Conservation (phyloP, 2,888 invertebrate species). For the Acleris literana region DNA sequence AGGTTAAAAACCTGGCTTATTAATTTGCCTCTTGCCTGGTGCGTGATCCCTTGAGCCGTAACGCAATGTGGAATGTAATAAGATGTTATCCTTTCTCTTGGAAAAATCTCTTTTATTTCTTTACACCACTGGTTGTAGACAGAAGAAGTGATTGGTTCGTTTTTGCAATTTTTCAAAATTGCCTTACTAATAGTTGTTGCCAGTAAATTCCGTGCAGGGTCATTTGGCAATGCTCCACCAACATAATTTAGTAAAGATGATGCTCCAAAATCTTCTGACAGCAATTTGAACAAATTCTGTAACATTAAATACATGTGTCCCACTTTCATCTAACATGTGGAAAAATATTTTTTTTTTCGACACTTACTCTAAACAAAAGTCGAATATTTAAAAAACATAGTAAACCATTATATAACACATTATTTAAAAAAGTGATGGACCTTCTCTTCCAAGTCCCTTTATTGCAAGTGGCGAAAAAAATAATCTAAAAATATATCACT, state of each 20-base stretch:
- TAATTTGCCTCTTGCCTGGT: not conserved
- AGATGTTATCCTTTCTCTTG: slow-evolving; percentile 4
- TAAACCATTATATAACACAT: no score
- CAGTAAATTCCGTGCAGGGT: slow-evolving; percentile 1
- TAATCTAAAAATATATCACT: no score
- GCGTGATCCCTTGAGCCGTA: slow-evolving; percentile 1
- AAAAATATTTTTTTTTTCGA: no score
- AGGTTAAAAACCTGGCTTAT: slow-evolving; percentile 6
- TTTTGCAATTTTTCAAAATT: not conserved
- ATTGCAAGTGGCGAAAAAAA: no score
- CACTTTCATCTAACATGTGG: no score
- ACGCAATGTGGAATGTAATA: slow-evolving; percentile 5
- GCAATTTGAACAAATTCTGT: not conserved
- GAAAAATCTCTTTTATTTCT: slow-evolving; percentile 4
- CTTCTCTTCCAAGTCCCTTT: no score
- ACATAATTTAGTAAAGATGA: slow-evolving; percentile 8
- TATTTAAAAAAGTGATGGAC: no score
- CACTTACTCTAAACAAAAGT: no score
- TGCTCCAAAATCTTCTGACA: slow-evolving; percentile 4
- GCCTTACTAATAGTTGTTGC: not conserved
- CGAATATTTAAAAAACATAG: no score
- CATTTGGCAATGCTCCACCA: slow-evolving; percentile 5
- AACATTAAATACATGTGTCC: not conserved
- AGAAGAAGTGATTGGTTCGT: not conserved
- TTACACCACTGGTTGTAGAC: slow-evolving; percentile 3